Evolutionary conservation across 1,140 invertebrate species (phyloP), one percentile per base, ranked within the genome.

Genomic region (Papilio polytes): DNA sequence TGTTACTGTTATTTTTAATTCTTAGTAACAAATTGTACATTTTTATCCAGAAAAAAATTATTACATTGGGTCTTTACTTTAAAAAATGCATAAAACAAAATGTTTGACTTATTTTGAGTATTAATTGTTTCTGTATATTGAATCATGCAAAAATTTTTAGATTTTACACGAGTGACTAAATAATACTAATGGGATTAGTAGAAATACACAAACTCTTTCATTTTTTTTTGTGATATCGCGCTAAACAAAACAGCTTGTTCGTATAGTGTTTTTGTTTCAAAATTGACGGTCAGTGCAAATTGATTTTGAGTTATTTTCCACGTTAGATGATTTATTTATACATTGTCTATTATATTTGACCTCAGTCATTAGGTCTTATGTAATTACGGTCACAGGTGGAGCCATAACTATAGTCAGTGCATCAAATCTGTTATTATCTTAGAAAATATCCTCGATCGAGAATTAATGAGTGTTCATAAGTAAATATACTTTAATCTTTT

Each of bases 351-450:
- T 59, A 59, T 13, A 8, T 70, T 70, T 31, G 63, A 36, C 63
- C 63, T 70, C 26, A 70, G 22, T 70, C 59, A 66, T 66, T 70
- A 70, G 63, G 63, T 70, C 26, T 70, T 70, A 70, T 70, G 63
- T 66, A 66, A 66, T 66, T 66, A 66, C 26, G 59, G 59, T 66
- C 59, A 66, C 59, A 66, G 59, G 59, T 66, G 59, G 59, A 66
- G 22, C 22, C 22, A 26, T 66, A 59, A 59, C 56, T 66, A 66
- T 13, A 66, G 10, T 36, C 12, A 70, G 63, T 7, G 22, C 12
- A 13, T 2, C 63, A 70, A 70, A 31, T 70, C 13, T 70, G 26
- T 70, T 15, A 70, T 70, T 70, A 70, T 70, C 63, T 31, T 15
- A 70, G 26, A 18, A 70, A 70, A 70, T 70, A 70, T 70, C 26